Percentiles rank a stretch among this genome's conserved stretches.
Conservation (phyloP, 2,797 vertebrate species). For the Miichthys miiuy region DNA sequence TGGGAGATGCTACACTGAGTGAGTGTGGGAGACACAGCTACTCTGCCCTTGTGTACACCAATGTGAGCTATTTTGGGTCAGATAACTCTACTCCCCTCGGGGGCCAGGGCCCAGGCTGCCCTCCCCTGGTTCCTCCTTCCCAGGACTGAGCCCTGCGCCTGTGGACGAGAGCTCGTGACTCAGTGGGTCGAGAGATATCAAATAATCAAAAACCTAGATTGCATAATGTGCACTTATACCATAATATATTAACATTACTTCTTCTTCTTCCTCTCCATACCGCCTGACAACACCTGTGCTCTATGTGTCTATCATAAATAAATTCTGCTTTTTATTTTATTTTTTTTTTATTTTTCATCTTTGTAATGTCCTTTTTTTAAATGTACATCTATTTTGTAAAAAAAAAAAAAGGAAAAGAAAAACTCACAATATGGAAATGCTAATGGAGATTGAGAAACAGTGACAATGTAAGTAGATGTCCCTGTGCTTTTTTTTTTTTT, state of each 20-base stretch:
- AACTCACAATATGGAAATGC: conserved; percentile 69
- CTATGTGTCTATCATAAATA: conserved; percentile 96
- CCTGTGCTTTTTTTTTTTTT: conserved; percentile 86
- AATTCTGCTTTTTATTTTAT: conserved; percentile 85
- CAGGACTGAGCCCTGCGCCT: conserved; percentile 35
- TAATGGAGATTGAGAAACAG: conserved; percentile 63
- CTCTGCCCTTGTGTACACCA: conserved; percentile 74
- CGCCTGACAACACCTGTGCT: conserved; percentile 89
- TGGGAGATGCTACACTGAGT: conserved; percentile 81
- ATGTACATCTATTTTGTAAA: conserved; percentile 78
- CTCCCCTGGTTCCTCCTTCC: conserved; percentile 34
- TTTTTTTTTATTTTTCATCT: conserved; percentile 83
- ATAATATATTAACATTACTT: conserved; percentile 93
- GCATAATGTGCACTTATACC: conserved; percentile 93
- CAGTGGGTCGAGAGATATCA: conserved; percentile 72
- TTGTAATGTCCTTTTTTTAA: conserved; percentile 71
- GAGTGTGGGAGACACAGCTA: conserved; percentile 75
- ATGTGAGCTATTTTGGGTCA: conserved; percentile 80
- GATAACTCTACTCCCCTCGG: conserved; percentile 69
- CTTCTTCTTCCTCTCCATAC: conserved; percentile 60
- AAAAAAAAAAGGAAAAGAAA: conserved; percentile 60
- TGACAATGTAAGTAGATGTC: conserved; percentile 78
- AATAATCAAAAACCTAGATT: conserved; percentile 88
- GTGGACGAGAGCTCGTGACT: conserved; percentile 57
- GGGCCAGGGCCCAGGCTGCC: conserved; percentile 66